Evolutionary conservation across 2,113 vertebrate species (phyloP).

Genomic region (Beaufortia kweichowensis): DNA sequence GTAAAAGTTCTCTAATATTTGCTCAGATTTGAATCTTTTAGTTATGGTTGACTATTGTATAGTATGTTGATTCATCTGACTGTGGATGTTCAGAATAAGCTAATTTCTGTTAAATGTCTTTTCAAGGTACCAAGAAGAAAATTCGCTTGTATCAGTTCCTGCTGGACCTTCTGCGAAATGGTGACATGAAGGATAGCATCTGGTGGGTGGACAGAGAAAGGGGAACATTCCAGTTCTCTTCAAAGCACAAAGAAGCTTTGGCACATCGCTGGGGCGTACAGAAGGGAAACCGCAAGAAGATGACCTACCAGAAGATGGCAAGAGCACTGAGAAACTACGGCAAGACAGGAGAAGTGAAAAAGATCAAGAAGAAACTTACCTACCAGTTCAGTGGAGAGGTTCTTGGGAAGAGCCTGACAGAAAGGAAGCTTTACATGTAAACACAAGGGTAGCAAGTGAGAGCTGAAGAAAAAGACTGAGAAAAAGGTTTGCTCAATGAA

Average conservation of each 20-base stretch:
- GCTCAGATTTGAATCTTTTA: too few relatives aligned
- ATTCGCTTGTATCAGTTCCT: constrained; percentile 98
- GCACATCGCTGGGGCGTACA: constrained; percentile 97
- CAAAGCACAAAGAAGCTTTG: constrained; percentile 96
- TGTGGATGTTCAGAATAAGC: background rate
- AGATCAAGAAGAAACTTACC: constrained; percentile 98
- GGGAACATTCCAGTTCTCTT: constrained; percentile 98
- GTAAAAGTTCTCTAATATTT: too few relatives aligned
- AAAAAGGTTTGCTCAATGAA: background rate
- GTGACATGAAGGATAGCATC: constrained; percentile 99
- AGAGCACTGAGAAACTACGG: constrained; percentile 96
- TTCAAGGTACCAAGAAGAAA: constrained; percentile 95
- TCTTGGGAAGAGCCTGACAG: constrained; percentile 82
- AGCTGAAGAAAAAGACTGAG: background rate
- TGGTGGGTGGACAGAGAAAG: constrained; percentile 99
- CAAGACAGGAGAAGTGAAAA: constrained; percentile 97
- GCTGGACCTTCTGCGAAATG: constrained; percentile 90
- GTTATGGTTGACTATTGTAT: background rate
- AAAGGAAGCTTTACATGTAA: constrained; percentile 85
- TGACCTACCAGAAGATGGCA: constrained; percentile 99
- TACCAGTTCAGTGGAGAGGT: constrained; percentile 99
- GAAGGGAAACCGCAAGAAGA: constrained; percentile 99
- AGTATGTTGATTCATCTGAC: too few relatives aligned
- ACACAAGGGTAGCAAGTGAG: background rate
- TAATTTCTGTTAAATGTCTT: constrained; percentile 42